Evolutionary conservation across 2,113 vertebrate genomes (phyloP), one percentile per base, ranked within the genome.

Genomic region (Passer montanus): DNA sequence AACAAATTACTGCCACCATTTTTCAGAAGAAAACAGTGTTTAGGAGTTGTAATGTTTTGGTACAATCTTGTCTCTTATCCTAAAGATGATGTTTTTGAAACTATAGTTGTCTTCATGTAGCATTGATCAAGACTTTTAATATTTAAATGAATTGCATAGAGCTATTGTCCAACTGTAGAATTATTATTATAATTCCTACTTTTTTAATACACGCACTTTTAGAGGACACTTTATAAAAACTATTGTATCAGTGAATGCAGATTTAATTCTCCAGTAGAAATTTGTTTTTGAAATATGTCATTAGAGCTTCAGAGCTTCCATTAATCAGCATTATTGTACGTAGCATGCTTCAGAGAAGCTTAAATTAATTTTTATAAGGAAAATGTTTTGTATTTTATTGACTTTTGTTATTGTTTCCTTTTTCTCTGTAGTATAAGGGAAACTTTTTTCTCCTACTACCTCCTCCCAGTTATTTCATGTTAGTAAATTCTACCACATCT

Each of bases 11-110:
- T 67, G 43, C 16, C 5, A 3, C 6, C 10, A 62, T 66, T 70
- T 84, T 6, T 49, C 5, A n/a, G 39, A 55, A 58, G 33, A 30
- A 47, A 74, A 43, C 0, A 0, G 6, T 0, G 0, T 41, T 67
- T 79, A 14, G 13, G 3, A 41, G 8, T 41, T 4, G 3, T 31
- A 10, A 3, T 0, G 0, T 27, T 70, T 66, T 35, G 18, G 10
- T 55, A 33, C 13, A 73, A 9, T 2, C 20, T 53, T 55, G 3
- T 86, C 11, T 58, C 22, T 85, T 39, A 75, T 63, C 27, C 15
- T 50, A 44, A 72, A 83, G 22, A 37, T 0, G 0, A 7, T n/a
- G 2, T 3, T 83, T 85, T 79, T 37, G 18, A 73, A 86, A 52
- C 58, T 0, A 9, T n/a, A 43, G 26, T 76, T 43, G 7, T 76